These are phyloP conservation scores for Todiramphus chloris DNA, from an alignment of 2,113 vertebrate species.

Conservation along the genomic window DNA sequence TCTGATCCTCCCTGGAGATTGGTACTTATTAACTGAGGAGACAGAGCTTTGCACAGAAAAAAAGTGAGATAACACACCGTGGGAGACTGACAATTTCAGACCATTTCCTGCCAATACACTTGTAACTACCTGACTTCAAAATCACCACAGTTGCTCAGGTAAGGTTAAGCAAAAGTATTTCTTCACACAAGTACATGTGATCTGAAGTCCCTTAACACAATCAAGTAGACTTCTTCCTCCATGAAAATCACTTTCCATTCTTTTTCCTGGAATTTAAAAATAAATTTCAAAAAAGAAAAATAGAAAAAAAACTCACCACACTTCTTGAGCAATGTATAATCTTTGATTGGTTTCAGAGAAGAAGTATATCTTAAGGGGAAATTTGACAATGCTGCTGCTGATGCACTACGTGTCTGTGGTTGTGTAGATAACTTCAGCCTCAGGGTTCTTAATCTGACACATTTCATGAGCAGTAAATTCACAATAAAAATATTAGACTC, in stretches of 20 bases:
- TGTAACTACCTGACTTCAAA: neutral
- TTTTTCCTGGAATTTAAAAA: neutral
- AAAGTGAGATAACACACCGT: fast-evolving
- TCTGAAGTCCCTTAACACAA: neutral
- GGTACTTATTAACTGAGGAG: neutral
- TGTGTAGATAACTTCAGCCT: neutral
- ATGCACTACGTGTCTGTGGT: neutral
- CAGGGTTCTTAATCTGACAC: neutral
- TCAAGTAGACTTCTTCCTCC: neutral
- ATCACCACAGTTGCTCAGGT: neutral
- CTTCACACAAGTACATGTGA: neutral
- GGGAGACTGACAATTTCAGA: neutral
- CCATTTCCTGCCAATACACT: neutral
- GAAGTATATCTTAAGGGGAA: neutral
- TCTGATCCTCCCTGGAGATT: neutral
- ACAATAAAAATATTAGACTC: neutral
- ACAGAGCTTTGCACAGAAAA: neutral
- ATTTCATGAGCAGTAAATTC: neutral
- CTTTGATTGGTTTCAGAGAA: neutral
- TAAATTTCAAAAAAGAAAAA: neutral
- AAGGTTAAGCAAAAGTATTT: neutral
- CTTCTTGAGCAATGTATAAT: neutral
- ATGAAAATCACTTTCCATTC: neutral
- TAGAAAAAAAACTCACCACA: neutral
- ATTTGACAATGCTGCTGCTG: neutral